Evolutionary conservation across 1,140 invertebrate species (phyloP).

Genomic region (Gonatopus flavifemur): DNA sequence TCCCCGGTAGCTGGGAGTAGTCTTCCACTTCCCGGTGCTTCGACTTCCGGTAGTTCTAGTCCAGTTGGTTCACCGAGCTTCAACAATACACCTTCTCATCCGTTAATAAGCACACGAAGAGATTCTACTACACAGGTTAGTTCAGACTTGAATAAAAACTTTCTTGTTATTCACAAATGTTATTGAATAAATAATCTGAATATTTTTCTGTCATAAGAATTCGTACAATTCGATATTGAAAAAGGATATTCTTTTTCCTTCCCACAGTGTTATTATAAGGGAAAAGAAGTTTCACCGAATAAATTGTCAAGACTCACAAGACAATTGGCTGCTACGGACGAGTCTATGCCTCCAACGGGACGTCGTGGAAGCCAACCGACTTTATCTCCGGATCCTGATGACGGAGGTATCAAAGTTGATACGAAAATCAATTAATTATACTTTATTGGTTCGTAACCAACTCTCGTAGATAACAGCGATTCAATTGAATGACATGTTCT

Average conservation of each 20-base stretch:
- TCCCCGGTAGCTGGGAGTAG: conserved; percentile 64
- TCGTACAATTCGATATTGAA: not conserved
- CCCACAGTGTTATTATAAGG: conserved; percentile 55
- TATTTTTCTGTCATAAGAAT: too few relatives aligned
- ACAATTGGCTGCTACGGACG: conserved; percentile 87
- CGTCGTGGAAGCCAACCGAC: conserved; percentile 78
- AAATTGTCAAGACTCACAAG: conserved; percentile 75
- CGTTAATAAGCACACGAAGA: conserved; percentile 66
- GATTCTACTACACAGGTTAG: conserved; percentile 81
- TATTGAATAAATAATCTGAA: not conserved
- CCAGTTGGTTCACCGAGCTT: conserved; percentile 57
- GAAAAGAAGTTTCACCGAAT: conserved; percentile 64
- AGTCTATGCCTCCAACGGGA: conserved; percentile 71
- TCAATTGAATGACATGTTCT: too few relatives aligned
- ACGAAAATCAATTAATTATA: too few relatives aligned
- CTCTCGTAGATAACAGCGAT: too few relatives aligned
- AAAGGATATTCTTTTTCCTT: conserved; percentile 15
- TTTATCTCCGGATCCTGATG: conserved; percentile 72
- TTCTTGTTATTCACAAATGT: not conserved
- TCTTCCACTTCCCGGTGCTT: conserved; percentile 50
- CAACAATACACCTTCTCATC: conserved; percentile 63
- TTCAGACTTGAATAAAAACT: not conserved
- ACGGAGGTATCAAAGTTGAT: conserved; percentile 54
- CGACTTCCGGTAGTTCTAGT: conserved; percentile 50
- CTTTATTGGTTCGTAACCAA: not conserved